A percentile compares a stretch with the other conserved stretches of the same genome.
Evolutionary conservation across 1,140 invertebrate genomes (phyloP).

Genomic region (silkworm (Bombyx mori)): DNA sequence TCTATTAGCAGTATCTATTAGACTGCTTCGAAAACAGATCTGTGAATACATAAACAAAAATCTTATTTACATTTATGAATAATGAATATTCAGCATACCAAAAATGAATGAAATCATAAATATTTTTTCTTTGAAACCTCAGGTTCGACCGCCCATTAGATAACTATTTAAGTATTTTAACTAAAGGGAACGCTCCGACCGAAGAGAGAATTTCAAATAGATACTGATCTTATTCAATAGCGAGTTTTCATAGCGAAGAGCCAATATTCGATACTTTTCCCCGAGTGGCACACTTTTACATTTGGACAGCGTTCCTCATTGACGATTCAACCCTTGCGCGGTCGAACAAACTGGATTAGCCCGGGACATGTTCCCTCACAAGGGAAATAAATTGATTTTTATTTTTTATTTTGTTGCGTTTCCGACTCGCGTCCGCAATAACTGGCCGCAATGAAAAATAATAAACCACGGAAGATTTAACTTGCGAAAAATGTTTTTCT

Average conservation of each 20-base stretch:
- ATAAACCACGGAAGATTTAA: constrained; percentile 42
- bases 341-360: constrained; percentile 66
- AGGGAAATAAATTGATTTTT: constrained; percentile 55
- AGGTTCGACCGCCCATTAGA: no score
- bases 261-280: constrained; percentile 35
- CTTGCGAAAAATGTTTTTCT: constrained; percentile 1
- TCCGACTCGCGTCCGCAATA: constrained; percentile 41
- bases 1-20: no score
- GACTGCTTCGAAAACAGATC: no score
- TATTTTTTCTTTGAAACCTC: background rate
- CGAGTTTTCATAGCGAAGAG: constrained; percentile 39
- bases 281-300: constrained; percentile 45
- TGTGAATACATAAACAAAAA: no score
- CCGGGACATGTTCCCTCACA: constrained; percentile 51
- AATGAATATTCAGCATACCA: no score
- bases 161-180: constrained; percentile 4
- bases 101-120: no score
- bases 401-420: constrained; percentile 38
- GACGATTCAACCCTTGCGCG: constrained; percentile 64
- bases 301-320: constrained; percentile 57
- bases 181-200: constrained; percentile 9
- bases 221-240: constrained; percentile 30
- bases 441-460: constrained; percentile 47
- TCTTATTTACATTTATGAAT: no score
- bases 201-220: constrained; percentile 27